These are phyloP conservation scores for Physella acuta DNA, from an alignment of 1,140 invertebrate genomes.

Conservation along the genomic window DNA sequence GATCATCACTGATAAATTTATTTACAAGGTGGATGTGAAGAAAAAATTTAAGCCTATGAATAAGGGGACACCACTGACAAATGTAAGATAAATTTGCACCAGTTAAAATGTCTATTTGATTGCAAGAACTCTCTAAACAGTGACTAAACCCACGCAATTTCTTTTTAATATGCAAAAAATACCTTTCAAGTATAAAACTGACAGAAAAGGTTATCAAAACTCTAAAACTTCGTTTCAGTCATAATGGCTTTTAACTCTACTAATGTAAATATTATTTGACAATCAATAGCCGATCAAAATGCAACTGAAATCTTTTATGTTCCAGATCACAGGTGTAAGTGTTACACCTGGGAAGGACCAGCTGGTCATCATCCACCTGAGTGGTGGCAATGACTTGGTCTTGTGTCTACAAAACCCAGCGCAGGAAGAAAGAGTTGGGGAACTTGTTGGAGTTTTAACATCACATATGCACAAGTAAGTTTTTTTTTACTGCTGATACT, in stretches of 20 bases:
- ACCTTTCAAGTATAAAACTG: too few species aligned
- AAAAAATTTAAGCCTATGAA: conserved; percentile 82
- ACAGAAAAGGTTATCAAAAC: too few species aligned
- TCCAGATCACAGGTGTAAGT: conserved; percentile 78
- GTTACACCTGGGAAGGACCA: conserved; percentile 84
- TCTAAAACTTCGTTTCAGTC: too few species aligned
- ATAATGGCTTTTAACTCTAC: too few species aligned
- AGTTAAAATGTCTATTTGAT: too few species aligned
- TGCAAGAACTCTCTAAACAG: too few species aligned
- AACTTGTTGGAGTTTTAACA: conserved; percentile 79
- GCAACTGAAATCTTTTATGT: too few species aligned
- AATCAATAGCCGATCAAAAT: too few species aligned
- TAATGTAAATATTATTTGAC: too few species aligned
- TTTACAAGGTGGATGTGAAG: conserved; percentile 85
- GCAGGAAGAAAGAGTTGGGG: conserved; percentile 70
- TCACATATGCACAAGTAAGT: conserved; percentile 57
- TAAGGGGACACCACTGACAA: conserved; percentile 76
- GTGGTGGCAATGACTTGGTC: conserved; percentile 86
- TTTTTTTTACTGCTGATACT: too few species aligned
- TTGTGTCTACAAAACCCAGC: conserved; percentile 68
- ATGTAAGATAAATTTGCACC: conserved; percentile 72
- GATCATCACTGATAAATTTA: conserved; percentile 80
- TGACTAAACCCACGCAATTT: too few species aligned
- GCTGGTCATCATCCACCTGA: conserved; percentile 84
- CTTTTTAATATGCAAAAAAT: too few species aligned